These are phyloP conservation scores for Mamestra brassicae DNA, from an alignment of 2,888 invertebrate species.

Conservation along the genomic window DNA sequence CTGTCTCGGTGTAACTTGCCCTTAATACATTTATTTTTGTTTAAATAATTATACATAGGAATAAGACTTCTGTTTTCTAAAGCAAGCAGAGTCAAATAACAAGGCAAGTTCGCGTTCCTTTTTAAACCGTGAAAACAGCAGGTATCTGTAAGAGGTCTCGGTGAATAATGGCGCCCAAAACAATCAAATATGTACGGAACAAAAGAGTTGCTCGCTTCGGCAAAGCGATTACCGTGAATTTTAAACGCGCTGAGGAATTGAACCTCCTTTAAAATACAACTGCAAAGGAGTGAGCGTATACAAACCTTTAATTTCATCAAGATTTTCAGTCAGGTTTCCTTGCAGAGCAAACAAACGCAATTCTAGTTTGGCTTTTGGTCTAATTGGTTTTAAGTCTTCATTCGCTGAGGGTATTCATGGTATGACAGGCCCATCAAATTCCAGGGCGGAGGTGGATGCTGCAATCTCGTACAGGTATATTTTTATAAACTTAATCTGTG, in stretches of 20 bases:
- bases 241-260: neutral
- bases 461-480: no score
- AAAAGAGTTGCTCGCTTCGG: constrained; percentile 27
- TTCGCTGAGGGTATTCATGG: no score
- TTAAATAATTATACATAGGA: neutral
- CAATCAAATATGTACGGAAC: constrained; percentile 41
- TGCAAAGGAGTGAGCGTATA: neutral
- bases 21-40: no score
- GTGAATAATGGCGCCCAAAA: constrained; percentile 29
- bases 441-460: no score
- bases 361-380: neutral
- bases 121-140: neutral
- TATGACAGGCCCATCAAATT: no score
- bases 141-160: neutral
- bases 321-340: neutral
- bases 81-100: neutral
- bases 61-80: neutral
- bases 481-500: no score
- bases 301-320: neutral
- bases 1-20: no score
- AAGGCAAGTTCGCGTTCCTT: neutral
- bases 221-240: constrained; percentile 26
- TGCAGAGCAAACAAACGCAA: neutral
- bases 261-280: neutral
- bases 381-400: no score